Base-by-base conservation (phyloP, 2,888 invertebrate genomes). In the Diadromus collaris region DNA sequence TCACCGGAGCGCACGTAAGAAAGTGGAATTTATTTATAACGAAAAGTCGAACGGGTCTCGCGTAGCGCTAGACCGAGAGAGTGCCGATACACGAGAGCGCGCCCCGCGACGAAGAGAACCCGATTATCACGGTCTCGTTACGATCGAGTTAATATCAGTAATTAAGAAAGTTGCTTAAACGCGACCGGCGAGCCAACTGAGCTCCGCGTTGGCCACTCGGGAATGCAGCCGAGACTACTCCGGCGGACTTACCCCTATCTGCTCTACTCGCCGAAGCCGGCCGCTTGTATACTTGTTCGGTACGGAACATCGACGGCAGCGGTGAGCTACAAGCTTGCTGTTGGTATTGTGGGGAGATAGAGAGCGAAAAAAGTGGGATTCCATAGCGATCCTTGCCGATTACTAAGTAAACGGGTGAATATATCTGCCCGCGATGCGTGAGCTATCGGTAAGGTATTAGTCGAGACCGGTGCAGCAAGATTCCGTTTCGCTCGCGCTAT, bases 121-220 rank as follows among this genome's bases (percentile, higher is more conserved):
- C 83, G 88, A 89, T 89, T 89, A 89, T 89, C 88, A 85, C 87
- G 84, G 86, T 83, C 85, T 87, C 86, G 86, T 86, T 87, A 88
- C 88, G 88, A 89, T 89, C 88, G 88, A 89, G 84, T 89, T 89
- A 89, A 90, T 89, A 87, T 89, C 86, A 84, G 89, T 89, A 89
- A 90, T 90, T 89, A 89, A 90, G 89, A 88, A 89, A 89, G 88
- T 88, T 89, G 85, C 86, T 87, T 82, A 81, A 82, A 83, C 85
- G 80, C 61, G 54, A 34, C 27, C 46, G 61, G 41, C 54, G 24
- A 48, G 64, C 16, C 61, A 54, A 27, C 27, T 44, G 80, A 79
- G 78, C 83, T 83, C 16, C 41, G 80, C 79, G 76, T 83, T 84
- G 86, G 86, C 86, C 86, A 85, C 85, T 86, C 86, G 87, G 85